Conservation (phyloP, 2,797 vertebrate genomes). For the Bradypodion ventrale region DNA sequence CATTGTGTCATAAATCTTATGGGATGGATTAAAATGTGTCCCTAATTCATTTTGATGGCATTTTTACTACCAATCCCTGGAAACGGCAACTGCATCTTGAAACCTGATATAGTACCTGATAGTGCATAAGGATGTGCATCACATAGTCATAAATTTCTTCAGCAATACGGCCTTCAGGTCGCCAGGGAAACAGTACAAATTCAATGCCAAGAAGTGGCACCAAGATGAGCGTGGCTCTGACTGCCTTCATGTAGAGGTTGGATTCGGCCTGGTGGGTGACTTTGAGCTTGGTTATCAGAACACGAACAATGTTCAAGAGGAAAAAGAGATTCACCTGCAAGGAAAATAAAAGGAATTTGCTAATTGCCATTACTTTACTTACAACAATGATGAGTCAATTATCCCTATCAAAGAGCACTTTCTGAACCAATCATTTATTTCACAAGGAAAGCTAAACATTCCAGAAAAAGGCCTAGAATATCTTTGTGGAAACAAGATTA, state of each 20-base stretch:
- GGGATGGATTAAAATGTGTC: rapidly evolving
- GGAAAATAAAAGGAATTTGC: constrained; percentile 1
- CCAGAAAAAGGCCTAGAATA: background rate
- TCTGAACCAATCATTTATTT: background rate
- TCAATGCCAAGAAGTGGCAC: constrained; percentile 95
- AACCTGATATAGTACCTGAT: constrained; percentile 86
- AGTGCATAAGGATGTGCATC: constrained; percentile 96
- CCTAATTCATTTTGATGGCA: background rate
- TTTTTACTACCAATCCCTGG: background rate
- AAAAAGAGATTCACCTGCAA: constrained; percentile 94
- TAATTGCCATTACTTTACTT: background rate
- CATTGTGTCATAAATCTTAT: no score
- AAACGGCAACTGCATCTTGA: background rate
- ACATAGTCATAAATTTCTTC: constrained; percentile 94
- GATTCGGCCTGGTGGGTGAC: constrained; percentile 96
- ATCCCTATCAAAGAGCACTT: background rate
- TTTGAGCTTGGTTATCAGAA: constrained; percentile 97
- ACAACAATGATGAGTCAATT: background rate
- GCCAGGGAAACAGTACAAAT: constrained; percentile 92
- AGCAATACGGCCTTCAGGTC: constrained; percentile 85
- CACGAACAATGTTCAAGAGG: constrained; percentile 93
- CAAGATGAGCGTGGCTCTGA: constrained; percentile 93
- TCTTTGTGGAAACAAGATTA: background rate
- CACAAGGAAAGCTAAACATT: background rate
- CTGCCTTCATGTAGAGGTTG: constrained; percentile 97